phyloP scores from a whole-genome alignment of 2,888 invertebrate genomes.

The Stramonita haemastoma region DNA sequence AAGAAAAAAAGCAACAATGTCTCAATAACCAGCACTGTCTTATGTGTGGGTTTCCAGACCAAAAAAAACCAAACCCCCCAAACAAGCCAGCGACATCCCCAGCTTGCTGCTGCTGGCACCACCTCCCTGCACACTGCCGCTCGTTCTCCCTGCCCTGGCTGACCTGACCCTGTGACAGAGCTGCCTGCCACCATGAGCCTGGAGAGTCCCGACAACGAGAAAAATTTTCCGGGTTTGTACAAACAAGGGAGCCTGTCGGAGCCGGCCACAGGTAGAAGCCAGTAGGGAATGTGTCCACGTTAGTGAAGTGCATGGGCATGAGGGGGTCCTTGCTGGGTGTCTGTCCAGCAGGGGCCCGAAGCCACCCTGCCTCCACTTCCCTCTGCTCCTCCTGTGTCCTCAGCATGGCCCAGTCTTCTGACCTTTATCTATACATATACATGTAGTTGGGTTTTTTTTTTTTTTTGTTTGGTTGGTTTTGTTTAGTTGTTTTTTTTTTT shows the following conservation, averaged over 20 bases:
- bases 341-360: background rate
- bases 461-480: too few relatives aligned
- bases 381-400: background rate
- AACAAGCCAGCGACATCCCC: too few relatives aligned
- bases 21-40: too few relatives aligned
- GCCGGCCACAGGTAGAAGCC: conserved; percentile 41
- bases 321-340: background rate
- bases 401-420: too few relatives aligned
- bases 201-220: conserved; percentile 44
- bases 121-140: background rate
- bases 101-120: too few relatives aligned
- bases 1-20: too few relatives aligned
- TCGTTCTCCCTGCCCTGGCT: background rate
- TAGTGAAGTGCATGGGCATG: conserved; percentile 23
- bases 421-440: too few relatives aligned
- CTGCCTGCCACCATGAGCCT: conserved; percentile 32
- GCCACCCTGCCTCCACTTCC: background rate
- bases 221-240: conserved; percentile 45
- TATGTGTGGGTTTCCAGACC: too few relatives aligned
- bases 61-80: too few relatives aligned
- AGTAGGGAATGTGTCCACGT: background rate
- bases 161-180: background rate
- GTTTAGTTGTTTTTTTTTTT: too few relatives aligned
- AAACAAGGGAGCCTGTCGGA: conserved; percentile 42
- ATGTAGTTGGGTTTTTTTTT: too few relatives aligned